Evolutionary conservation across 2,888 invertebrate genomes (phyloP).

Genomic region (Euphydryas editha): DNA sequence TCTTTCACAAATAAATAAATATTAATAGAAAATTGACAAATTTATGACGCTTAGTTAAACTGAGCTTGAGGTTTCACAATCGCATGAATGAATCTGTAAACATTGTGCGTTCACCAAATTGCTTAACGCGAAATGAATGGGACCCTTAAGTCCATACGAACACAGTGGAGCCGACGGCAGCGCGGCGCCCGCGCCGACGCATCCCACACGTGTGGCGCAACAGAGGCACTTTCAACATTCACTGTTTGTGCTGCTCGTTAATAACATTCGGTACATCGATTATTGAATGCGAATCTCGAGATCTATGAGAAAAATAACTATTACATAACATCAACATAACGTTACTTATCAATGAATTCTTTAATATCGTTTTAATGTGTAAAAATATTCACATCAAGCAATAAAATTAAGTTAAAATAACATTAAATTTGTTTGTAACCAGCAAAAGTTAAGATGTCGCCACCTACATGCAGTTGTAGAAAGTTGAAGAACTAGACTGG

Average conservation of each 20-base stretch:
- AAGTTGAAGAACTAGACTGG: constrained; percentile 79
- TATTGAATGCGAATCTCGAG: constrained; percentile 59
- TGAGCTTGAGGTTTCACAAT: constrained; percentile 65
- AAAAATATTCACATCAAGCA: not conserved
- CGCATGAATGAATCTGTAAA: constrained; percentile 77
- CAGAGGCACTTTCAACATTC: constrained; percentile 77
- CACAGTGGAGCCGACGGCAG: constrained; percentile 57
- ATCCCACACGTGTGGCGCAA: constrained; percentile 82
- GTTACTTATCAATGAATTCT: too few species aligned
- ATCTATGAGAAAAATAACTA: constrained; percentile 22
- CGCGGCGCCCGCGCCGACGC: constrained; percentile 79
- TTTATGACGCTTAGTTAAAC: constrained; percentile 54
- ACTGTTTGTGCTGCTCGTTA: constrained; percentile 74
- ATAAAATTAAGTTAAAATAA: not conserved
- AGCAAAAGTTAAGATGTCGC: constrained; percentile 60
- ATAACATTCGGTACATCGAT: constrained; percentile 25
- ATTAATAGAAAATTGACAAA: constrained; percentile 45
- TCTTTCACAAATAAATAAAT: constrained; percentile 30
- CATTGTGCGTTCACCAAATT: constrained; percentile 76
- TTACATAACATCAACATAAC: too few species aligned
- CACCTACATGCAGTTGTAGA: constrained; percentile 72
- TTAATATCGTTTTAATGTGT: not conserved
- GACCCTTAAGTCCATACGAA: constrained; percentile 64
- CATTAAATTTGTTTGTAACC: constrained; percentile 26
- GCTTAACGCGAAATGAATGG: constrained; percentile 81